These are phyloP conservation scores for Acanthosepion pharaonis DNA, from an alignment of 2,888 invertebrate species.

Conservation along the genomic window DNA sequence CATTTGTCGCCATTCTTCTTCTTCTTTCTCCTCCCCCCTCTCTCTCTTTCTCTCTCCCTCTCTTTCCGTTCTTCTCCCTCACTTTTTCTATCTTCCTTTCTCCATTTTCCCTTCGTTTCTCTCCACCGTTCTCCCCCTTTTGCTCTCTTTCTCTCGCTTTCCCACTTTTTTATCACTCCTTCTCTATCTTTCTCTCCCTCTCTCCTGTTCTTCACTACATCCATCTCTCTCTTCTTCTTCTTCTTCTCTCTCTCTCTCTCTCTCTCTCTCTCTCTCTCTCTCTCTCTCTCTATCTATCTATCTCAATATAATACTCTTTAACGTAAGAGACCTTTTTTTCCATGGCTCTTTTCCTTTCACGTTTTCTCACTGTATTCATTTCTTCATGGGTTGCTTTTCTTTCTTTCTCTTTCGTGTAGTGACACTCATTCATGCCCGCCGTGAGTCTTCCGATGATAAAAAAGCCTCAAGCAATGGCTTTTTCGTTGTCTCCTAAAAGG, in stretches of 20 bases:
- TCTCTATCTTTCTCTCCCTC: not conserved
- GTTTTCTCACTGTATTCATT: not conserved
- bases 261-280: not conserved
- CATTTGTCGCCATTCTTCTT: too few relatives aligned
- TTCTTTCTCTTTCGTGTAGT: not conserved
- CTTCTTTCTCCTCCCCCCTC: too few relatives aligned
- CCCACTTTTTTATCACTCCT: not conserved
- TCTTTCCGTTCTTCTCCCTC: too few relatives aligned
- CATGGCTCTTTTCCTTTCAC: not conserved
- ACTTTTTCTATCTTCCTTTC: too few relatives aligned
- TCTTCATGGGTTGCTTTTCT: not conserved
- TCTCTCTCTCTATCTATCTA: not conserved
- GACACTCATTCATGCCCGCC: not conserved
- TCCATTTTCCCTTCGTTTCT: not conserved
- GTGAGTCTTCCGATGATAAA: not conserved
- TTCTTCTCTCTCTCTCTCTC: not conserved
- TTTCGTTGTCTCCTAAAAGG: not conserved
- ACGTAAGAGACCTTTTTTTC: too few relatives aligned
- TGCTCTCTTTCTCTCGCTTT: not conserved
- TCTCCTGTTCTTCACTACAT: not conserved
- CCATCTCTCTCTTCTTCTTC: too few relatives aligned
- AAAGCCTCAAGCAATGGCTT: not conserved
- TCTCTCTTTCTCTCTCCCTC: too few relatives aligned
- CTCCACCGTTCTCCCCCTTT: not conserved
- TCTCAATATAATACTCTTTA: not conserved